phyloP scores from a whole-genome alignment of 2,113 vertebrate species.

The Spilogale gracilis region DNA sequence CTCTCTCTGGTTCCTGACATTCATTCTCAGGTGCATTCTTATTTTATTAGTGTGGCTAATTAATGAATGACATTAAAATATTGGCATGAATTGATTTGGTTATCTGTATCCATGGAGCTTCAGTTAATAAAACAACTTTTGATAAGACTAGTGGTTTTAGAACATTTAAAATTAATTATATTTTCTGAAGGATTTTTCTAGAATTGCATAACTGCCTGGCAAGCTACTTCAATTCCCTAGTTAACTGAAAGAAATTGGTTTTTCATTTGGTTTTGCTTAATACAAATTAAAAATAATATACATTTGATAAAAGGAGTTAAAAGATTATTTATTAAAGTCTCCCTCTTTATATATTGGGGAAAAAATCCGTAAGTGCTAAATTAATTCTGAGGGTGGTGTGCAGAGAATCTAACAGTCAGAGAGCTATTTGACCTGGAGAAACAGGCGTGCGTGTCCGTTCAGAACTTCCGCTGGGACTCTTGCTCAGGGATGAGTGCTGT shows the following conservation, averaged over 20 bases:
- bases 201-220: slow-evolving; percentile 69
- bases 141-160: slow-evolving; percentile 70
- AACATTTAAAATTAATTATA: slow-evolving; percentile 76
- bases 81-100: slow-evolving; percentile 39
- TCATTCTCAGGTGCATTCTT: neutral
- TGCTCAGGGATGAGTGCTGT: neutral
- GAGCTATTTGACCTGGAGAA: neutral
- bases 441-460: neutral
- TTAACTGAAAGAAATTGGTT: slow-evolving; percentile 74
- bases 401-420: neutral
- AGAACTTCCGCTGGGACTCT: neutral
- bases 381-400: slow-evolving; percentile 22
- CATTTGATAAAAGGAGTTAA: slow-evolving; percentile 78
- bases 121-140: slow-evolving; percentile 75
- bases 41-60: slow-evolving; percentile 51
- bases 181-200: slow-evolving; percentile 77
- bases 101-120: slow-evolving; percentile 57
- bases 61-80: slow-evolving; percentile 56
- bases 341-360: slow-evolving; percentile 40
- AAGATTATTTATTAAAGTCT: slow-evolving; percentile 78
- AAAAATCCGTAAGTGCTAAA: slow-evolving; percentile 44
- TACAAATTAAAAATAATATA: slow-evolving; percentile 81
- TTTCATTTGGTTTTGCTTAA: slow-evolving; percentile 81
- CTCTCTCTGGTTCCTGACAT: neutral
- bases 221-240: slow-evolving; percentile 74